Conservation (phyloP, 2,797 vertebrate species). For the Cryptoblepharus egeriae region DNA sequence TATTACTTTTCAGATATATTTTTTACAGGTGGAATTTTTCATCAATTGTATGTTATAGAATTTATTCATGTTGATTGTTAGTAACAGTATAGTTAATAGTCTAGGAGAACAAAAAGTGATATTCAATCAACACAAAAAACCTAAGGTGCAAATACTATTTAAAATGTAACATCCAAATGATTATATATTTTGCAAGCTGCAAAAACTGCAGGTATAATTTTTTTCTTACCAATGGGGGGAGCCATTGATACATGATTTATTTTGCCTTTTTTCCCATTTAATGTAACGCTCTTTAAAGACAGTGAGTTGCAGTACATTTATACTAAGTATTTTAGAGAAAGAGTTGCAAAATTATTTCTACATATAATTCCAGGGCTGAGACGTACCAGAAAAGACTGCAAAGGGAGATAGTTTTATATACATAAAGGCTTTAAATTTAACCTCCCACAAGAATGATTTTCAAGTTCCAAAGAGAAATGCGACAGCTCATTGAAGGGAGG, state of each 20-base stretch:
- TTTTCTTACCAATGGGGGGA: conserved; percentile 66
- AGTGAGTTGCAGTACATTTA: conserved; percentile 64
- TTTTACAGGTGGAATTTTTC: not conserved
- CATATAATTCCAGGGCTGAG: conserved; percentile 62
- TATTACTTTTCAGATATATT: not conserved
- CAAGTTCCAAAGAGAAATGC: conserved; percentile 35
- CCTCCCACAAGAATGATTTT: conserved; percentile 49
- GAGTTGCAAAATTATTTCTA: conserved; percentile 74
- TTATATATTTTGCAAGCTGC: conserved; percentile 8
- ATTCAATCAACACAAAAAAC: not conserved
- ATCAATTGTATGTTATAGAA: not conserved
- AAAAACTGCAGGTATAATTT: not conserved
- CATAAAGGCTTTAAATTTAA: conserved; percentile 54
- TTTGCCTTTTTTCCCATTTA: not conserved
- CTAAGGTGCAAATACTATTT: not conserved
- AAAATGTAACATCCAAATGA: rapidly evolving
- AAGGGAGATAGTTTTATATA: conserved; percentile 45
- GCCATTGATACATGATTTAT: conserved; percentile 56
- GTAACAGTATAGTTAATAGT: not conserved
- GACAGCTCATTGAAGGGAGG: conserved; percentile 48
- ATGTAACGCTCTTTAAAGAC: conserved; percentile 38
- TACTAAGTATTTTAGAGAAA: conserved; percentile 67
- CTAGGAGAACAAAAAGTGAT: not conserved
- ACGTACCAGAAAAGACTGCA: conserved; percentile 61
- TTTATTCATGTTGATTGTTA: not conserved